Percentiles rank a stretch among this genome's conserved stretches.
phyloP scores from a whole-genome alignment of 2,888 invertebrate genomes.

The Drosophila infuscata region DNA sequence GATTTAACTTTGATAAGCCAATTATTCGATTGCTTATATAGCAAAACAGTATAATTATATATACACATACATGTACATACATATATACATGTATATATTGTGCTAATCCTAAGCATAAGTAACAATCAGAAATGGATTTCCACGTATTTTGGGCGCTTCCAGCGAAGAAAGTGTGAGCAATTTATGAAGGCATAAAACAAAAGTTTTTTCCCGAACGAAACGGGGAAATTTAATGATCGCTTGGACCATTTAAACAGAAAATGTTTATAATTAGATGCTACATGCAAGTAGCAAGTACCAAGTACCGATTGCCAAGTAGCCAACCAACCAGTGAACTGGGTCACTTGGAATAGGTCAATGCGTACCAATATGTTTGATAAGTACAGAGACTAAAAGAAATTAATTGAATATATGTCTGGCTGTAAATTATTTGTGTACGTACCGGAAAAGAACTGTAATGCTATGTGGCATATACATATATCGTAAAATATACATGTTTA shows the following conservation, averaged over 20 bases:
- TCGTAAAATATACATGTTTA: background rate
- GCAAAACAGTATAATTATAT: background rate
- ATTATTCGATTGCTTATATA: conserved; percentile 7
- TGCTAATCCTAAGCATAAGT: background rate
- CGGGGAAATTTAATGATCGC: conserved; percentile 52
- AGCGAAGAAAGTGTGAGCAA: conserved; percentile 70
- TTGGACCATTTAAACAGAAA: conserved; percentile 45
- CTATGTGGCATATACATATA: background rate
- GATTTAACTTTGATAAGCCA: background rate
- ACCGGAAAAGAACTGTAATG: background rate
- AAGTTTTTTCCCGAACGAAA: conserved; percentile 13
- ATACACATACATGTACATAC: too few species aligned
- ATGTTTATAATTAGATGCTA: conserved; percentile 65
- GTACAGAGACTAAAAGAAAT: background rate
- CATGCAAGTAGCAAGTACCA: conserved; percentile 1
- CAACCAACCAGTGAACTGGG: conserved; percentile 29
- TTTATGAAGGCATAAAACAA: conserved; percentile 59
- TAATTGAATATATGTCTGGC: background rate
- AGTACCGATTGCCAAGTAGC: background rate
- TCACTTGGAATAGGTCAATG: conserved; percentile 44
- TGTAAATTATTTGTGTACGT: conserved; percentile 1
- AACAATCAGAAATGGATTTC: conserved; percentile 37
- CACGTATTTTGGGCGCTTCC: conserved; percentile 45
- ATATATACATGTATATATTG: background rate
- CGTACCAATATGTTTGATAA: conserved; percentile 11